Evolutionary conservation across 2,113 vertebrate genomes (phyloP).

Genomic region (Oenanthe melanoleuca): DNA sequence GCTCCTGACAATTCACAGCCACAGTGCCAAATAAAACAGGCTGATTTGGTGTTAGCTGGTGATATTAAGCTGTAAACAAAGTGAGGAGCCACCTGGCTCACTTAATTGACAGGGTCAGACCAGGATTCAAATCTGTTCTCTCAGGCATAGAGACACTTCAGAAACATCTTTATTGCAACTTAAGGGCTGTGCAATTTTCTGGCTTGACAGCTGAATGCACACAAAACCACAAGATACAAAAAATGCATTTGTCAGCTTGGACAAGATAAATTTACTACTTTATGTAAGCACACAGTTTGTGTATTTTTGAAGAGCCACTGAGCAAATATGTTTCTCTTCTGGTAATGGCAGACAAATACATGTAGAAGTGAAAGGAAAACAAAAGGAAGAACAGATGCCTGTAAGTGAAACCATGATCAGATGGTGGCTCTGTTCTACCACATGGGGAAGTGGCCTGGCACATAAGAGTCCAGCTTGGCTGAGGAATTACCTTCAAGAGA

Average conservation of each 20-base stretch:
- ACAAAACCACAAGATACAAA: background rate
- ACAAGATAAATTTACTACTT: conserved; percentile 14
- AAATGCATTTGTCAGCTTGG: background rate
- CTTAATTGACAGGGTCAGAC: background rate
- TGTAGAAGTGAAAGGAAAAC: background rate
- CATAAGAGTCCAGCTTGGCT: background rate
- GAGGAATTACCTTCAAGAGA: background rate
- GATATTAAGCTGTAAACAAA: background rate
- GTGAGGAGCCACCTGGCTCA: background rate
- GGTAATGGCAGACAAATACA: background rate
- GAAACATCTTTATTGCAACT: background rate
- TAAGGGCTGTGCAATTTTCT: background rate
- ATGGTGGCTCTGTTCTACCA: background rate
- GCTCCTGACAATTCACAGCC: background rate
- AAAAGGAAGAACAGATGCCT: background rate
- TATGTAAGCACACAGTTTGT: background rate
- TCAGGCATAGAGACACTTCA: background rate
- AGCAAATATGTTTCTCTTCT: background rate
- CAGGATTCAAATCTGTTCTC: background rate
- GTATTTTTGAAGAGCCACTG: background rate
- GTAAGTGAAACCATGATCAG: background rate
- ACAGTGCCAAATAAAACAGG: background rate
- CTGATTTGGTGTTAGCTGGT: background rate
- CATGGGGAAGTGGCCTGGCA: background rate
- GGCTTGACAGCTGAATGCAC: background rate